These are phyloP conservation scores for Eupithecia centaureata DNA, from an alignment of 2,888 invertebrate genomes.

Conservation along the genomic window DNA sequence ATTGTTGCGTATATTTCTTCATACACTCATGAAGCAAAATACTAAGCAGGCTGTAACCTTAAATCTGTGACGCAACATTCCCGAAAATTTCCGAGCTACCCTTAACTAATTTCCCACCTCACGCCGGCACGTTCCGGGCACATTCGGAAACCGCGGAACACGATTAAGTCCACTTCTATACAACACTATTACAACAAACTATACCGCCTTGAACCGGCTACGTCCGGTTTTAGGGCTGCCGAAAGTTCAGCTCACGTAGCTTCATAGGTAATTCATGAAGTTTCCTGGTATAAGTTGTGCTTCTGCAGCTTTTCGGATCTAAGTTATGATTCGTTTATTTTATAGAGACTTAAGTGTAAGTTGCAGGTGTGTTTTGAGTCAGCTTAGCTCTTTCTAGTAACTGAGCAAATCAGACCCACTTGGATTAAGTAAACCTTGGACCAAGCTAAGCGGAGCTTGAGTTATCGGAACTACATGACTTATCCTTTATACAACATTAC, in stretches of 20 bases:
- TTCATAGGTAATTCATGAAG: constrained; percentile 33
- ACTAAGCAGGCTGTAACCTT: constrained; percentile 10
- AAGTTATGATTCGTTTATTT: constrained; percentile 21
- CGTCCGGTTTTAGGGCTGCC: constrained; percentile 48
- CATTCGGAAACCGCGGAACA: constrained; percentile 63
- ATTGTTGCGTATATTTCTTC: background rate
- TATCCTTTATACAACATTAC: too few relatives aligned
- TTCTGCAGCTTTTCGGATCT: constrained; percentile 27
- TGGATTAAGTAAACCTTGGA: too few relatives aligned
- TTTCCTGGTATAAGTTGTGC: constrained; percentile 28
- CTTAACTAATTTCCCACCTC: constrained; percentile 59
- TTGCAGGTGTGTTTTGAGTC: background rate
- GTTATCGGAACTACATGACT: too few relatives aligned
- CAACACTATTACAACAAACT: constrained; percentile 64
- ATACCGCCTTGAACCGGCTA: constrained; percentile 50
- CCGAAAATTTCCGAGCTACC: constrained; percentile 43
- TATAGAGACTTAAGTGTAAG: background rate
- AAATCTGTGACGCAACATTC: constrained; percentile 31
- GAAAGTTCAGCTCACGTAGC: constrained; percentile 48
- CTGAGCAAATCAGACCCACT: background rate
- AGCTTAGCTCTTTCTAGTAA: background rate
- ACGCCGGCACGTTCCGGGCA: constrained; percentile 56
- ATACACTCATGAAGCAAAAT: background rate
- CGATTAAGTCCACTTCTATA: constrained; percentile 64
- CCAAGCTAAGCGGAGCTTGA: too few relatives aligned